Conservation (phyloP, 2,113 vertebrate species). For the Lipophrys pholis region DNA sequence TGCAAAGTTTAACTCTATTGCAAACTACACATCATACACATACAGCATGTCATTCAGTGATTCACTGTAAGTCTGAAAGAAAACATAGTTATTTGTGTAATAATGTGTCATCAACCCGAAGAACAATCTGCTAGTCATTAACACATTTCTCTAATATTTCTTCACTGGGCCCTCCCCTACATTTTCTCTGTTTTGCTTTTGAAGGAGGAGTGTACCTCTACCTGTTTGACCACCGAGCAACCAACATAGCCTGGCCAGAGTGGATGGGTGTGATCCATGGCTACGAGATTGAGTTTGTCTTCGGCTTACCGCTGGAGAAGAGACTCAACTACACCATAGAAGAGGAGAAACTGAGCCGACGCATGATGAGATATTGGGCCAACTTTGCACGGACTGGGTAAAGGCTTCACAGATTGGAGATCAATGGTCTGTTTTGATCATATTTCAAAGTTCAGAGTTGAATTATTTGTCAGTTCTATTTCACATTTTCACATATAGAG, state of each 20-base stretch:
- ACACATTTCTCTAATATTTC: too few relatives aligned
- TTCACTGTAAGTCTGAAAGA: too few relatives aligned
- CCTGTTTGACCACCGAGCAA: conserved; percentile 91
- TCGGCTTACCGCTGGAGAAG: conserved; percentile 89
- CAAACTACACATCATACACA: too few relatives aligned
- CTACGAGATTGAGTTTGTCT: conserved; percentile 96
- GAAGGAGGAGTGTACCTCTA: conserved; percentile 86
- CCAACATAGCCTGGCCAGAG: conserved; percentile 90
- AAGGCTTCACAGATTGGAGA: conserved; percentile 12
- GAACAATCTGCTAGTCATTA: too few relatives aligned
- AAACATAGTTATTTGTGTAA: too few relatives aligned
- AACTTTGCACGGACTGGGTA: conserved; percentile 90
- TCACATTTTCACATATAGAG: too few relatives aligned
- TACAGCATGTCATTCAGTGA: too few relatives aligned
- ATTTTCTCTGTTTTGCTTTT: neutral
- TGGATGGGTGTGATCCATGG: conserved; percentile 98
- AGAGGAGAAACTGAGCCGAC: conserved; percentile 88
- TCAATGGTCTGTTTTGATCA: neutral
- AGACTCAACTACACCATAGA: conserved; percentile 89
- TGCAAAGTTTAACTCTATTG: too few relatives aligned
- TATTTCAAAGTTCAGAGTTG: too few relatives aligned
- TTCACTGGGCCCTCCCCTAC: too few relatives aligned
- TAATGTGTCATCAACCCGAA: too few relatives aligned
- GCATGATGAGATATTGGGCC: conserved; percentile 94
- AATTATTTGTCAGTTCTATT: too few relatives aligned